Conservation (phyloP, 2,797 vertebrate genomes). For the Nasua narica region DNA sequence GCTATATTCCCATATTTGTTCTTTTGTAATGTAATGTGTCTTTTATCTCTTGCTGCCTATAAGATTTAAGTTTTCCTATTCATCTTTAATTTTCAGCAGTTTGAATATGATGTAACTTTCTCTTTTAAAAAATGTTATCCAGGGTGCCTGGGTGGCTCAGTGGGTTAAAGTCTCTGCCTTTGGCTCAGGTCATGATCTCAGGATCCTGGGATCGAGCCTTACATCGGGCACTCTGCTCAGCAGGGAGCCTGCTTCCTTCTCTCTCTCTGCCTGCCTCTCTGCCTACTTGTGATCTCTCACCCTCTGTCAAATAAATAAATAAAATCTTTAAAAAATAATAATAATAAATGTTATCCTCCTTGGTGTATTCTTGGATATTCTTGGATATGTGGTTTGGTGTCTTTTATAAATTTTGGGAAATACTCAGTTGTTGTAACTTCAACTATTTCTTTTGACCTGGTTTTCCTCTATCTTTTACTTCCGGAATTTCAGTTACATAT, state of each 20-base stretch:
- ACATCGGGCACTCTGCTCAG: too few species aligned
- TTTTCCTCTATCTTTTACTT: not conserved
- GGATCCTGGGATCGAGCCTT: too few species aligned
- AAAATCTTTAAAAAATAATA: too few species aligned
- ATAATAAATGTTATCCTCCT: not conserved
- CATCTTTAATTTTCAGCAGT: constrained; percentile 31
- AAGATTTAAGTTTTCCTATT: constrained; percentile 33
- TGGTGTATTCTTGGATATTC: not conserved
- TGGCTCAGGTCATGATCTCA: too few species aligned
- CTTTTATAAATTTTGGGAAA: not conserved
- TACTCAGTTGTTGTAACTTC: constrained; percentile 1
- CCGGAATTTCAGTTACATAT: not conserved
- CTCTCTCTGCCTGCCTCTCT: too few species aligned
- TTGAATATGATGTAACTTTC: not conserved
- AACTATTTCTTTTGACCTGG: not conserved
- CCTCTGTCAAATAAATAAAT: too few species aligned
- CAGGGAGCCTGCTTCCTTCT: too few species aligned
- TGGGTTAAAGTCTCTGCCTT: too few species aligned
- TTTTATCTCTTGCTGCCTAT: not conserved
- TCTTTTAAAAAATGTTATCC: not conserved
- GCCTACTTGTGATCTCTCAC: too few species aligned
- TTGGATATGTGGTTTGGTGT: not conserved
- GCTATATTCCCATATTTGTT: not conserved
- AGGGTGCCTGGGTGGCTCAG: too few species aligned
- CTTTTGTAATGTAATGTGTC: not conserved